Evolutionary conservation across 2,888 invertebrate genomes (phyloP), one percentile per base, ranked within the genome.

Genomic region (Podabrus alpinus): DNA sequence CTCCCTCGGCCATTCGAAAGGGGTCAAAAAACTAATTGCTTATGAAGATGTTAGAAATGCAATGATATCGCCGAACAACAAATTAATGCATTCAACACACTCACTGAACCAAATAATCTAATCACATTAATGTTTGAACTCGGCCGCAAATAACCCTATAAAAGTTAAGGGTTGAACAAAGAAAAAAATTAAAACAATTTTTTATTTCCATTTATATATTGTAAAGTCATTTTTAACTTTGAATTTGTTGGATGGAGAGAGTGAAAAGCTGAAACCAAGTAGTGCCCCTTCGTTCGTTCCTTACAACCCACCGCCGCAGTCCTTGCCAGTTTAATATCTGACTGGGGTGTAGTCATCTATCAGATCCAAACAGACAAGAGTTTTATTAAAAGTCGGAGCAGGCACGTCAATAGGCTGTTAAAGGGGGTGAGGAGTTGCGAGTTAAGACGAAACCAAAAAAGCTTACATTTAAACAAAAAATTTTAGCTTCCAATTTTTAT

Each of bases 281-380:
- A 81, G 79, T 17, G 73, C 75, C 81, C 81, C 81, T 80, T 78
- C 76, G 76, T 76, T 62, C 71, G 7, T 45, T 62, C 77, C 77
- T 73, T 74, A 64, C 75, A 69, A 74, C 75, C 71, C 75, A 45
- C 45, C 74, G 77, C 77, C 68, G 69, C 75, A 77, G 75, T 73
- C 78, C 74, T 77, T 74, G 77, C 77, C 72, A 72, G 77, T 88
- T 88, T 88, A 88, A 88, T 88, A 88, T 88, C 88, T 87, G 87
- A 86, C 87, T 86, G 85, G 87, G 88, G 88, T 86, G 88, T 85
- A 88, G 88, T 88, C 88, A 88, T 88, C 88, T 88, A 88, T 88
- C 88, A 88, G 88, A 88, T 86, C 87, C 87, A 87, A 88, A 88
- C 88, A 88, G 88, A 88, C 89, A 88, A 88, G 88, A 88, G 88